Percentiles rank a stretch among this genome's conserved stretches.
Evolutionary conservation across 2,888 invertebrate species (phyloP).

Genomic region (Spodoptera picta): DNA sequence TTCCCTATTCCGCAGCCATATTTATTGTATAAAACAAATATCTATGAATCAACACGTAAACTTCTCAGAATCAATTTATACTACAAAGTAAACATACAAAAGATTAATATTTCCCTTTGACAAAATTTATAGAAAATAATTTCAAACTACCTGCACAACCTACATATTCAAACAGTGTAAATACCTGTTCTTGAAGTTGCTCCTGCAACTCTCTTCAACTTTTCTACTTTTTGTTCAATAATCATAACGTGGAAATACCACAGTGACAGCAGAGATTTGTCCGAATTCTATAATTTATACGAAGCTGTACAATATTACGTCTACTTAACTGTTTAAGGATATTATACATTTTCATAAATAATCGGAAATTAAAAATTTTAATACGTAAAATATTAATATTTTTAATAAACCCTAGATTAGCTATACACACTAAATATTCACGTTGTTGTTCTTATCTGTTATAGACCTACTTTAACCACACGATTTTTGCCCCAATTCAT

Average conservation of each 20-base stretch:
- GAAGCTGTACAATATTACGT: conserved; percentile 11
- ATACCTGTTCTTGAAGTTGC: conserved; percentile 88
- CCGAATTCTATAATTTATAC: conserved; percentile 26
- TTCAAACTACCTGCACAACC: conserved; percentile 79
- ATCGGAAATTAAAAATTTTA: no score
- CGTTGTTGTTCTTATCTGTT: no score
- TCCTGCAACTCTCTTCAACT: conserved; percentile 88
- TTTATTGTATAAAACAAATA: not conserved
- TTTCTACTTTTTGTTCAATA: conserved; percentile 88
- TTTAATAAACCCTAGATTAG: no score
- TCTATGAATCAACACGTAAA: not conserved
- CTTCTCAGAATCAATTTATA: not conserved
- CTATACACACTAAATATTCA: no score
- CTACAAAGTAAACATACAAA: conserved; percentile 26
- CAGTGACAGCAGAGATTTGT: conserved; percentile 39
- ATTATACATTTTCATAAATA: no score
- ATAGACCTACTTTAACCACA: no score
- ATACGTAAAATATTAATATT: no score
- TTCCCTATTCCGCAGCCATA: not conserved
- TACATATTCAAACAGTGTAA: conserved; percentile 87
- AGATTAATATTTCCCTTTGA: conserved; percentile 37
- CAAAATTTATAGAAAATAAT: conserved; percentile 70
- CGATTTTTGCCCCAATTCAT: no score
- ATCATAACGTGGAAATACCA: conserved; percentile 84
- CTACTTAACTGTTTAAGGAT: not conserved